phyloP scores from a whole-genome alignment of 2,797 vertebrate species.

The Calcarius lapponicus region DNA sequence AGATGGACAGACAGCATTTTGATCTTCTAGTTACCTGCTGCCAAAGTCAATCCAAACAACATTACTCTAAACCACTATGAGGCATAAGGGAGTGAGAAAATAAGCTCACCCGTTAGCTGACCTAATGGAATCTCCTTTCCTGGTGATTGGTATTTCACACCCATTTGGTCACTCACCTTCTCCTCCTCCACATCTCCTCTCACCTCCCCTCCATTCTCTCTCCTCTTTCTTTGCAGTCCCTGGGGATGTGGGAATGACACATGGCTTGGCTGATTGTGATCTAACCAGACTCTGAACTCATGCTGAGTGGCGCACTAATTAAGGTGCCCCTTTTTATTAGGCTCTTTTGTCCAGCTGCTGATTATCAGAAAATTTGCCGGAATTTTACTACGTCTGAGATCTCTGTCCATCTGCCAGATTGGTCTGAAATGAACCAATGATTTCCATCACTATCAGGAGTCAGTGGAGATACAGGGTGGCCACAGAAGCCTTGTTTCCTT shows the following conservation, averaged over 20 bases:
- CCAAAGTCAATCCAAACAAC: constrained; percentile 26
- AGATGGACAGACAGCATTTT: constrained; percentile 10
- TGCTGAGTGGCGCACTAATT: not conserved
- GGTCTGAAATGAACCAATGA: not conserved
- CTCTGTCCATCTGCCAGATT: not conserved
- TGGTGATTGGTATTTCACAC: not conserved
- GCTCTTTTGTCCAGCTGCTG: not conserved
- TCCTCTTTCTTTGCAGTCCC: not conserved
- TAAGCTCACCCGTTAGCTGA: not conserved
- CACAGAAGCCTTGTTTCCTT: not conserved
- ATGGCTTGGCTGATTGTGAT: fast-evolving
- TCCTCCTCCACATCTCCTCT: not conserved
- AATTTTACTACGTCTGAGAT: not conserved
- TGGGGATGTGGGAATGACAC: fast-evolving
- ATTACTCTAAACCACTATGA: not conserved
- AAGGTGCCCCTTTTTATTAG: not conserved
- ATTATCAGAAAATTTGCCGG: not conserved
- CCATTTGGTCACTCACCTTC: not conserved
- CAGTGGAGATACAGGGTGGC: not conserved
- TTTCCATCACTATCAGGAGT: not conserved
- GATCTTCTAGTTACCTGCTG: constrained; percentile 32
- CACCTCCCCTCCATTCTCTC: not conserved
- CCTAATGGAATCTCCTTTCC: not conserved
- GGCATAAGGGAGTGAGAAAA: not conserved
- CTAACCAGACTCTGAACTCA: not conserved